phyloP scores from a whole-genome alignment of 1,140 invertebrate genomes.

The Drosophila kepulauana region DNA sequence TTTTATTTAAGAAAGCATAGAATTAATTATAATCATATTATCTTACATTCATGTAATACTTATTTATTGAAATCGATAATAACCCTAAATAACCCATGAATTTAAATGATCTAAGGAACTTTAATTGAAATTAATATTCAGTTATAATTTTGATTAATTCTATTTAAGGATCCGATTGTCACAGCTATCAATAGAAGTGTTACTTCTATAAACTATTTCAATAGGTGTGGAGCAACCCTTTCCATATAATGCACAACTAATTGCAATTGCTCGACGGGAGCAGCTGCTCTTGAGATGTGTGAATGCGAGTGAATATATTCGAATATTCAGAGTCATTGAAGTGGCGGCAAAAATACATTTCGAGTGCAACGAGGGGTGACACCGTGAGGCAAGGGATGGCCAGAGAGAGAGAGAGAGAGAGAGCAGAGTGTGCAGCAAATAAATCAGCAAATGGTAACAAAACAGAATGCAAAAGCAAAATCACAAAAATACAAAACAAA shows the following conservation, averaged over 20 bases:
- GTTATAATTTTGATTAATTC: neutral
- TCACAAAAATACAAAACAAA: neutral
- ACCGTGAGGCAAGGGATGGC: slow-evolving; percentile 12
- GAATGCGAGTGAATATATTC: slow-evolving; percentile 16
- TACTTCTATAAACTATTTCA: neutral
- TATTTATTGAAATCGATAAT: too few relatives aligned
- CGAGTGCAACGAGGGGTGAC: slow-evolving; percentile 39
- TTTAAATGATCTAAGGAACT: too few relatives aligned
- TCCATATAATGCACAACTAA: slow-evolving; percentile 9
- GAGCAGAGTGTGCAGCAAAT: slow-evolving; percentile 54
- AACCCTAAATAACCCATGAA: too few relatives aligned
- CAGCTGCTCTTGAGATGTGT: slow-evolving; percentile 30
- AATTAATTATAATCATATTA: too few relatives aligned
- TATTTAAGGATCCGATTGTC: neutral
- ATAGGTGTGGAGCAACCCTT: slow-evolving; percentile 23
- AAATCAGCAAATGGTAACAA: slow-evolving; percentile 57
- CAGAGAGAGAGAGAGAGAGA: slow-evolving; percentile 10
- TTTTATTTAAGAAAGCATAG: too few relatives aligned
- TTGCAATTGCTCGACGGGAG: slow-evolving; percentile 37
- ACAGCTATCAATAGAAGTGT: neutral
- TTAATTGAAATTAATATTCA: neutral
- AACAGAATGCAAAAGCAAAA: slow-evolving; percentile 27
- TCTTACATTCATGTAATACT: too few relatives aligned
- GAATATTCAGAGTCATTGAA: slow-evolving; percentile 37
- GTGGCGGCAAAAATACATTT: slow-evolving; percentile 37